Percentiles rank a stretch among this genome's conserved stretches.
Evolutionary conservation across 2,113 vertebrate genomes (phyloP).

Genomic region (Tachycineta bicolor): DNA sequence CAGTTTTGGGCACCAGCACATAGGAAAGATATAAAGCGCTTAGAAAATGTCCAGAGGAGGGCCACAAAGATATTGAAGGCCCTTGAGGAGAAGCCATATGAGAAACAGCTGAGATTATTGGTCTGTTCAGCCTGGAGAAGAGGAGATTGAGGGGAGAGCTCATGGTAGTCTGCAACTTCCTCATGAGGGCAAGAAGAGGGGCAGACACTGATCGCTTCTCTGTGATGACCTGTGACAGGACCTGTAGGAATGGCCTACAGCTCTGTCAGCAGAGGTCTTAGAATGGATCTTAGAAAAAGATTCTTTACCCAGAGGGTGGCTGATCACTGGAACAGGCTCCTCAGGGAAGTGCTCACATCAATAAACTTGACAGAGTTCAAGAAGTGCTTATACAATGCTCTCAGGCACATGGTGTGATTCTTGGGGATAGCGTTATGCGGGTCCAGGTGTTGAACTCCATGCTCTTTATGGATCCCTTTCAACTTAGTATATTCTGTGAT

Average conservation of each 20-base stretch:
- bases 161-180: background rate
- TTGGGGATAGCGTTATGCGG: background rate
- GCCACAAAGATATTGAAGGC: background rate
- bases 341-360: background rate
- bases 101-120: background rate
- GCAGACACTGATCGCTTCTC: background rate
- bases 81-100: rapidly evolving
- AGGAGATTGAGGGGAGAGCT: background rate
- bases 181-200: background rate
- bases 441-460: background rate
- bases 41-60: too few relatives aligned
- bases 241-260: too few relatives aligned
- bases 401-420: background rate
- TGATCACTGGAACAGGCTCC: background rate
- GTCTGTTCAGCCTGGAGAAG: background rate
- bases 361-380: background rate
- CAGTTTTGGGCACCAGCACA: rapidly evolving
- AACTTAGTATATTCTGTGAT: background rate
- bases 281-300: background rate
- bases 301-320: background rate
- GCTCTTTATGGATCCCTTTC: background rate
- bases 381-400: background rate
- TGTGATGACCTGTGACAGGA: background rate
- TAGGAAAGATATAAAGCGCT: background rate
- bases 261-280: background rate